A percentile compares a stretch with the other conserved stretches of the same genome.
phyloP scores from a whole-genome alignment of 2,888 invertebrate genomes.

The Drosophila prolongata region DNA sequence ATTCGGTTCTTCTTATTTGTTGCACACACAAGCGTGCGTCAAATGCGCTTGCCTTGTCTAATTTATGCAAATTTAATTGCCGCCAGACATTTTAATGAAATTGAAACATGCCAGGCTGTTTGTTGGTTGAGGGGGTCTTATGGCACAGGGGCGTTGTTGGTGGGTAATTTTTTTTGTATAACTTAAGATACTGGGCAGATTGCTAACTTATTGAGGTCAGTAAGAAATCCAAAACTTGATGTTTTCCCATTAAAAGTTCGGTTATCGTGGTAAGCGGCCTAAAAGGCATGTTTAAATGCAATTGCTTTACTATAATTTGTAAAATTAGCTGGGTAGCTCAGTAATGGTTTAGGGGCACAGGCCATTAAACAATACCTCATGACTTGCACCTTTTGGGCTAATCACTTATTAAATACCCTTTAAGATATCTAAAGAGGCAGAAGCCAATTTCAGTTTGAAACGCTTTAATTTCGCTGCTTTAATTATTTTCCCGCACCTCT shows the following conservation, averaged over 20 bases:
- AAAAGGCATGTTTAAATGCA: background rate
- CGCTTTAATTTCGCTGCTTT: slow-evolving; percentile 32
- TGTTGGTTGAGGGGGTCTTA: background rate
- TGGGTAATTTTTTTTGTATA: slow-evolving; percentile 7
- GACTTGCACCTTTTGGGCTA: slow-evolving; percentile 8
- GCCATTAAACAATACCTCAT: background rate
- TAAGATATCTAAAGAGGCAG: background rate
- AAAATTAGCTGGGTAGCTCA: background rate
- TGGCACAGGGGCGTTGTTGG: background rate
- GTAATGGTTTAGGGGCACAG: no score
- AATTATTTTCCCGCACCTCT: slow-evolving; percentile 38
- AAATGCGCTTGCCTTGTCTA: slow-evolving; percentile 50
- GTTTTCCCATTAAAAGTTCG: background rate
- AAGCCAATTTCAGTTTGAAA: slow-evolving; percentile 19
- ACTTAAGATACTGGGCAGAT: slow-evolving; percentile 6
- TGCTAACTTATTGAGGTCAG: slow-evolving; percentile 10
- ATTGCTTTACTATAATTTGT: background rate
- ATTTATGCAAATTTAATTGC: slow-evolving; percentile 72
- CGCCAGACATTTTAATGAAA: slow-evolving; percentile 59
- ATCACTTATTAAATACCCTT: slow-evolving; percentile 21
- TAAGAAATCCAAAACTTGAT: background rate
- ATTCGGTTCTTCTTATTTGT: slow-evolving; percentile 11
- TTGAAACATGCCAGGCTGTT: slow-evolving; percentile 43
- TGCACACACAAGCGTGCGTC: slow-evolving; percentile 40
- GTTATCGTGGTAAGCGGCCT: background rate